A percentile compares a stretch with the other conserved stretches of the same genome.
phyloP scores from a whole-genome alignment of 2,113 vertebrate genomes.

The Odobenus rosmarus region DNA sequence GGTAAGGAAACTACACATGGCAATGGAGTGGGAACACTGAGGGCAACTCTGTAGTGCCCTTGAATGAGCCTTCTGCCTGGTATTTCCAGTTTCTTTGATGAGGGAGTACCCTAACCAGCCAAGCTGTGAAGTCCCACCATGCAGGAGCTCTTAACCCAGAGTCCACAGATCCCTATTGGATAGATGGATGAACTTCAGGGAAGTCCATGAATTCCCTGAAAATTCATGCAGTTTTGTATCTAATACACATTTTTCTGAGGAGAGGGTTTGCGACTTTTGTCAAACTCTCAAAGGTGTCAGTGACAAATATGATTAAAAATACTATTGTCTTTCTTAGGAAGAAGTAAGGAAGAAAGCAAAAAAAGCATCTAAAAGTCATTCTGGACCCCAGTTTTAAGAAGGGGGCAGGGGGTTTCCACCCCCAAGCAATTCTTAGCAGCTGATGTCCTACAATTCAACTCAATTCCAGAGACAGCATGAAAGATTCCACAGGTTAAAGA shows the following conservation, averaged over 20 bases:
- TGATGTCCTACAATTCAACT: background rate
- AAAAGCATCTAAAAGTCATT: background rate
- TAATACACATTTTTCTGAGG: background rate
- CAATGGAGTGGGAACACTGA: background rate
- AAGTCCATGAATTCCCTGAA: background rate
- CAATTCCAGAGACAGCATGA: background rate
- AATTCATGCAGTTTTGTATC: background rate
- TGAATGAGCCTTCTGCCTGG: background rate
- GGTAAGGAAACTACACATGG: background rate
- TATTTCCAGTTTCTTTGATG: background rate
- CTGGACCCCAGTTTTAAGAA: background rate
- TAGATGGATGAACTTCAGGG: background rate
- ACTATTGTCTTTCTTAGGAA: background rate
- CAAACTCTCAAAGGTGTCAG: background rate
- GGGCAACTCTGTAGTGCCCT: background rate
- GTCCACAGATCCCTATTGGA: background rate
- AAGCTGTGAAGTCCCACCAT: background rate
- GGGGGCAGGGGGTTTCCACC: background rate
- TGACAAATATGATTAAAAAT: constrained; percentile 22
- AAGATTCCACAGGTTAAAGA: background rate
- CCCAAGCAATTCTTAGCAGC: background rate
- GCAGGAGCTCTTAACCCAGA: background rate
- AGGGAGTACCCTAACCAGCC: background rate
- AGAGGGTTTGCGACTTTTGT: background rate
- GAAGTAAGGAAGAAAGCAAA: background rate